These are phyloP conservation scores for Branchinecta lynchi DNA, from an alignment of 1,140 invertebrate genomes.

Conservation along the genomic window DNA sequence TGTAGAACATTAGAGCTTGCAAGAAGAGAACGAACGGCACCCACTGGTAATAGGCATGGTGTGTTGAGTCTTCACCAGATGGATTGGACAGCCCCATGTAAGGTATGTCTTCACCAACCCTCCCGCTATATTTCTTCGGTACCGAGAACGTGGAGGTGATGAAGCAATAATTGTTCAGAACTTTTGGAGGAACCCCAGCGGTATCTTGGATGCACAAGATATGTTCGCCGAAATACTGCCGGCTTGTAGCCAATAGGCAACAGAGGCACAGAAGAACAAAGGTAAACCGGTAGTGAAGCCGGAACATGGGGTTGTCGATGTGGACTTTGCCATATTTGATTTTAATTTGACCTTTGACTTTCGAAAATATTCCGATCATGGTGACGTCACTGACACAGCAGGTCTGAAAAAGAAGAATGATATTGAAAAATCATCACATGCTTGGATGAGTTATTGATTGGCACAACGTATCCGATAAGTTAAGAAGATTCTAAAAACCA, in stretches of 20 bases:
- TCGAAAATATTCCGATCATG: constrained; percentile 24
- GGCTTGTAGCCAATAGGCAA: constrained; percentile 33
- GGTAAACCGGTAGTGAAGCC: constrained; percentile 42
- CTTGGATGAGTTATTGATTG: no score
- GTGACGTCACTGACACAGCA: constrained; percentile 15
- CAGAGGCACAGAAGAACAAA: constrained; percentile 38
- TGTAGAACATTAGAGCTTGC: constrained; percentile 28
- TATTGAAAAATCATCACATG: no score
- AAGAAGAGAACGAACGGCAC: constrained; percentile 40
- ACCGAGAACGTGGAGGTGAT: constrained; percentile 77
- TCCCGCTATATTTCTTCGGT: constrained; percentile 30
- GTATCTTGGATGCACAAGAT: constrained; percentile 38
- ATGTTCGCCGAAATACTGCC: constrained; percentile 54
- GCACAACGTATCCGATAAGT: no score
- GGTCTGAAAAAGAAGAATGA: no score
- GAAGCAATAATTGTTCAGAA: constrained; percentile 80
- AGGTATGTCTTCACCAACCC: constrained; percentile 22
- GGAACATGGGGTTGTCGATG: constrained; percentile 42
- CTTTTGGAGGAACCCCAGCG: constrained; percentile 31
- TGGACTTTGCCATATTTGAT: constrained; percentile 26
- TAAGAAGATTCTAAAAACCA: no score
- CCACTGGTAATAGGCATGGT: constrained; percentile 67
- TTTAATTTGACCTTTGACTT: constrained; percentile 23
- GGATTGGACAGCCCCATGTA: constrained; percentile 27
- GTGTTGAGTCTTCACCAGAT: constrained; percentile 26